Base-by-base conservation (phyloP, 2,888 invertebrate genomes). In the Plebejus melissa region DNA sequence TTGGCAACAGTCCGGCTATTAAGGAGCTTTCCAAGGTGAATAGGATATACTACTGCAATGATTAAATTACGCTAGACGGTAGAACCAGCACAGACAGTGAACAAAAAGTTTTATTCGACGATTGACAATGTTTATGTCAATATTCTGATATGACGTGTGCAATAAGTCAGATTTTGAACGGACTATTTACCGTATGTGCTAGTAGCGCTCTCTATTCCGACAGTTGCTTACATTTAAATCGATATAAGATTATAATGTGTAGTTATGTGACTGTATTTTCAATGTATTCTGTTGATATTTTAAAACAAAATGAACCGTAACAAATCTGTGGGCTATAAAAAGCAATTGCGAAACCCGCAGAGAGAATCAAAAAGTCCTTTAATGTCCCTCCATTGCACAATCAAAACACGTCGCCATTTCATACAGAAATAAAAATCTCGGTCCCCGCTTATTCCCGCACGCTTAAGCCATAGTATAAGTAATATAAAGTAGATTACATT, bases 371-470 rank as follows among this genome's bases (percentile, higher is more conserved):
- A 46, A 71, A 46, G 71, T 46, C 46, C 36, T 54, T 75, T 75
- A 38, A 75, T 75, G 75, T 71, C 28, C 58, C 58, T 41, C 75
- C 71, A 41, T 75, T 71, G 41, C 41, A 70, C 71, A 75, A 75
- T 75, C 71, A 75, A 71, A 58, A 70, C 75, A 75, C 75, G 75
- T 41, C 71, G 71, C 71, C 22, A 71, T 71, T 72, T 72, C 72
- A 50, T 54, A 32, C 50, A 72, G 4, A 72, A 72, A 72, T 50
- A 72, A 70, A 46, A 71, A 75, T 22, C 7, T 69, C 75, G 57
- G 46, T 70, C 57, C 71, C 65, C 32, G 65, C 32, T 65, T 65
- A 65, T 71, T 71, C 75, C 70, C 69, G 54, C 70, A 41, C 58
- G 58, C 32, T 65, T 22, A 65, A 54, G 4, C 54, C 16, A 54